Evolutionary conservation across 1,140 invertebrate genomes (phyloP).

Genomic region (Caerostris darwini): DNA sequence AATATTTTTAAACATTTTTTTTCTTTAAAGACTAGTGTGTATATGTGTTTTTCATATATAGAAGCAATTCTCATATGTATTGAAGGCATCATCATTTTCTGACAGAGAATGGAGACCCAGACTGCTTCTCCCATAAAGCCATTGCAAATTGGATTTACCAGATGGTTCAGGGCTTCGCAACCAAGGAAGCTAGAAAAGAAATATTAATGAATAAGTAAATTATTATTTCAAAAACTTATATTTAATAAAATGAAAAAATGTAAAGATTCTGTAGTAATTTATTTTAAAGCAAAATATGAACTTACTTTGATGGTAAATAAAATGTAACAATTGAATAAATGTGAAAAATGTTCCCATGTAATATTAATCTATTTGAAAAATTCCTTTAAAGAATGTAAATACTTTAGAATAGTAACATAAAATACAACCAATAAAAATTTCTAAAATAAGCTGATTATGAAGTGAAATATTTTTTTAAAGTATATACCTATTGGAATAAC

Average conservation of each 20-base stretch:
- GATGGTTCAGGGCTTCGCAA: conserved; percentile 61
- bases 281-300: not conserved
- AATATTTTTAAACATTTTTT: conserved; percentile 3
- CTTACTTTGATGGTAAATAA: not conserved
- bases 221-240: not conserved
- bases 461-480: too few species aligned
- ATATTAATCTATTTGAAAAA: too few species aligned
- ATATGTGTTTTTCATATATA: conserved; percentile 48
- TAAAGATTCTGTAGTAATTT: not conserved
- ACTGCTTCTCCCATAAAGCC: conserved; percentile 61
- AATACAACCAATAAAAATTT: too few species aligned
- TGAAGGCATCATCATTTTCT: conserved; percentile 66
- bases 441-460: too few species aligned
- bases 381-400: too few species aligned
- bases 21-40: conserved; percentile 45
- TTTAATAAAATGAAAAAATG: not conserved
- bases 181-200: conserved; percentile 63
- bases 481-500: too few species aligned
- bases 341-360: too few species aligned
- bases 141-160: conserved; percentile 53
- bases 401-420: too few species aligned
- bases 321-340: not conserved
- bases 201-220: not conserved
- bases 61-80: conserved; percentile 73
- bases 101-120: conserved; percentile 60